Conservation (phyloP, 2,888 invertebrate species). For the Plagiodera versicolora region DNA sequence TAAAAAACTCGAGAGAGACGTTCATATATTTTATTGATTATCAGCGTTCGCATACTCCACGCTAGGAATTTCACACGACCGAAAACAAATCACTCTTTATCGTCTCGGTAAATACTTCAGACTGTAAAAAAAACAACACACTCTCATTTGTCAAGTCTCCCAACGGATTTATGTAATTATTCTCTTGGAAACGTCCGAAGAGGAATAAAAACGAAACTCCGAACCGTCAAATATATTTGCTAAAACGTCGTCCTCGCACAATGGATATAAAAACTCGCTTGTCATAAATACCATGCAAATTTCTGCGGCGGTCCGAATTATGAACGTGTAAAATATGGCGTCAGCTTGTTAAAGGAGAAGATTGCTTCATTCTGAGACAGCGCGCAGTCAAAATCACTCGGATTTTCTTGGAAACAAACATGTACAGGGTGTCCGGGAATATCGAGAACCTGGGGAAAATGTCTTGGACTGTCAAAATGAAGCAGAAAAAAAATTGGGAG, state of each 20-base stretch:
- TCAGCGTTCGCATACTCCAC: too few relatives aligned
- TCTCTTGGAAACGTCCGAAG: constrained; percentile 16
- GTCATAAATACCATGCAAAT: constrained; percentile 29
- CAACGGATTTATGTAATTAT: constrained; percentile 28
- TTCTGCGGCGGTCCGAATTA: constrained; percentile 14
- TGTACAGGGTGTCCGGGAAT: too few relatives aligned
- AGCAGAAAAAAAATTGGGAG: too few relatives aligned
- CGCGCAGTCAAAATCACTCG: background rate
- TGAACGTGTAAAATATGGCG: constrained; percentile 10
- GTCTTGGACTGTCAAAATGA: too few relatives aligned
- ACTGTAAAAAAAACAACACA: background rate
- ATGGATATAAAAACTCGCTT: constrained; percentile 31
- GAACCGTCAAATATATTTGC: constrained; percentile 31
- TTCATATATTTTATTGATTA: too few relatives aligned
- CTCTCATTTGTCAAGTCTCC: constrained; percentile 15
- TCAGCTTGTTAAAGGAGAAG: background rate
- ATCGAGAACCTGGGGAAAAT: too few relatives aligned
- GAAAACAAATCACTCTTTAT: constrained; percentile 1
- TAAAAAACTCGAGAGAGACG: too few relatives aligned
- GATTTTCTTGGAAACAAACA: background rate
- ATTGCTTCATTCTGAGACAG: background rate
- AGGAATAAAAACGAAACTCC: constrained; percentile 21
- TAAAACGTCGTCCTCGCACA: constrained; percentile 25
- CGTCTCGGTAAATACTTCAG: background rate
- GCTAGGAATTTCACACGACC: background rate